Conservation (phyloP, 2,797 vertebrate genomes). For the Leptatherina wallacei region DNA sequence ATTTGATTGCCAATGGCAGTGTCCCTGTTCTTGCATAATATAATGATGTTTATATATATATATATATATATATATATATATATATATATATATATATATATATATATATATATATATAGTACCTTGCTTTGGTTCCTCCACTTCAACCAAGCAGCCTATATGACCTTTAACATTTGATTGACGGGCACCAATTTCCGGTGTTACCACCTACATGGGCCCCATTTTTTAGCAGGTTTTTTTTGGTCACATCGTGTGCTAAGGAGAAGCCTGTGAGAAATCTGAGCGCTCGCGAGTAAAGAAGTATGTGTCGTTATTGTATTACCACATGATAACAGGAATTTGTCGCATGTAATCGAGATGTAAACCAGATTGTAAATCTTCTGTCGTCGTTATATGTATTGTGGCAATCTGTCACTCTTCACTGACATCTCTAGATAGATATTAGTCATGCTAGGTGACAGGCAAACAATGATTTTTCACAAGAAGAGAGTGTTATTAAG, state of each 20-base stretch:
- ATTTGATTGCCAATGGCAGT: background rate
- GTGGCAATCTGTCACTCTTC: slow-evolving; percentile 31
- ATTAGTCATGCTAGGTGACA: slow-evolving; percentile 5
- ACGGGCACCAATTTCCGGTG: background rate
- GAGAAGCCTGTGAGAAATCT: slow-evolving; percentile 26
- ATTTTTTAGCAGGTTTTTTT: slow-evolving; percentile 36
- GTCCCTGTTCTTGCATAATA: background rate
- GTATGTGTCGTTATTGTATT: slow-evolving; percentile 50
- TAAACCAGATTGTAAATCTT: slow-evolving; percentile 29
- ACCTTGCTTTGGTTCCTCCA: background rate
- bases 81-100: no score
- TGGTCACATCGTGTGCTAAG: slow-evolving; percentile 23
- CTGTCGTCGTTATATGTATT: slow-evolving; percentile 14
- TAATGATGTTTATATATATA: no score
- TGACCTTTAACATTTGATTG: background rate
- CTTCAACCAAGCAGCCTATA: background rate
- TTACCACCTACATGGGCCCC: slow-evolving; percentile 15
- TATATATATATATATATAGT: no score
- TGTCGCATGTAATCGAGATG: slow-evolving; percentile 25
- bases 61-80: no score
- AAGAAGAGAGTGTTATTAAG: slow-evolving; percentile 3
- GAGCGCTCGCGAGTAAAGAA: slow-evolving; percentile 16
- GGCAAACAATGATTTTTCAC: slow-evolving; percentile 11
- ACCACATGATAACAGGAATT: slow-evolving; percentile 57
- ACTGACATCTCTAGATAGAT: slow-evolving; percentile 28